Base-by-base conservation (phyloP, 2,888 invertebrate genomes). In the Drosophila setosimentum region DNA sequence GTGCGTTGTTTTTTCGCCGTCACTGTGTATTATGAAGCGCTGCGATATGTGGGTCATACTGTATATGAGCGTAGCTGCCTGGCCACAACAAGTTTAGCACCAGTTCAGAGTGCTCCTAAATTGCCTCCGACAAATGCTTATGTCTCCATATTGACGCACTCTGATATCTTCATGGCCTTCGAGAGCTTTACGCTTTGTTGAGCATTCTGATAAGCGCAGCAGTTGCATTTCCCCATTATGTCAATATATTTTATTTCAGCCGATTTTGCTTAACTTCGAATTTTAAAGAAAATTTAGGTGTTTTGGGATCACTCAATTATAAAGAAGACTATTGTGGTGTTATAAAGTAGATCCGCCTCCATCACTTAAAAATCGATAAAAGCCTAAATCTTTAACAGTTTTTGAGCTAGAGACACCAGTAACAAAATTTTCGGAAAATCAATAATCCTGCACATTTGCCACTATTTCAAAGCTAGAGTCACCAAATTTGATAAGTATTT, bases 151-250 rank as follows among this genome's bases (percentile, higher is more conserved):
- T 70, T 63, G 48, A 50, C 62, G 54, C 65, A 48, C 53, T 58
- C 54, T 66, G 61, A 77, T 77, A 77, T 79, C 78, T 77, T 73
- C 49, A 78, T 80, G 61, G 32, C 40, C 42, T 24, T 29, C 33
- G 11, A 27, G 51, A 59, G 73, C 58, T 68, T 76, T 67, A 53
- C 77, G 59, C 73, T 64, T 66, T 51, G 63, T 4, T 73, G 61
- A 76, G 27, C 80, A 63, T 40, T 24, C 24, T 35, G 33, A 66
- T 53, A 32, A 24, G 13, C 13, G n/a, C 11, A 73, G 45, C 24
- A 55, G 13, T 57, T 60, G 58, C 58, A 74, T 62, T 63, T 45
- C 10, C 11, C 16, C 32, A 51, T 50, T 37, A 5, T 33, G 8
- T 8, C 30, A 30, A 6, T 42, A 40, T 11, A 24, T 8, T n/a